Evolutionary conservation across 2,888 invertebrate genomes (phyloP).

Genomic region (Epinotia ramella): DNA sequence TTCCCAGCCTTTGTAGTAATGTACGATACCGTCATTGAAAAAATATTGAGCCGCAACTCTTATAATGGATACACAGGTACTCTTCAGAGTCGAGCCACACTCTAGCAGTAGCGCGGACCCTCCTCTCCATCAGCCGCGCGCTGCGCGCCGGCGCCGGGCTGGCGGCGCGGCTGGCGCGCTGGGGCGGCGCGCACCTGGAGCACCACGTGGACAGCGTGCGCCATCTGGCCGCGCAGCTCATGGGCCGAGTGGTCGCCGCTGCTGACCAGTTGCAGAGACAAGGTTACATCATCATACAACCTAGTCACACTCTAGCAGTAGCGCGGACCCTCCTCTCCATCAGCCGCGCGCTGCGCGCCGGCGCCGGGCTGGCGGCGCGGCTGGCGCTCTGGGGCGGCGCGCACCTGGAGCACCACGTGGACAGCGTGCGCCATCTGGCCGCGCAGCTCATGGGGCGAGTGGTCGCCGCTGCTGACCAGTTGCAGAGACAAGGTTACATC

Average conservation of each 20-base stretch:
- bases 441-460: constrained; percentile 73
- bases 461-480: constrained; percentile 60
- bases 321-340: constrained; percentile 67
- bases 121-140: constrained; percentile 64
- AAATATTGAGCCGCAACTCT: too few relatives aligned
- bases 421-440: constrained; percentile 87
- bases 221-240: constrained; percentile 83
- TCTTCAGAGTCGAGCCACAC: constrained; percentile 63
- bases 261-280: constrained; percentile 57
- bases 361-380: constrained; percentile 50
- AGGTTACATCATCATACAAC: constrained; percentile 57
- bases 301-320: constrained; percentile 56
- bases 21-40: too few relatives aligned
- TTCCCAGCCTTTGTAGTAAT: too few relatives aligned
- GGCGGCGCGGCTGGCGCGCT: constrained; percentile 61
- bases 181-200: constrained; percentile 86
- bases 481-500: constrained; percentile 63
- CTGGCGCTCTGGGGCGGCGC: constrained; percentile 80
- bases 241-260: constrained; percentile 62
- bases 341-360: constrained; percentile 56
- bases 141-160: constrained; percentile 50
- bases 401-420: constrained; percentile 87
- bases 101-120: constrained; percentile 63
- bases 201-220: constrained; percentile 88
- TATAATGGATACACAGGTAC: constrained; percentile 54